Conservation (phyloP, 2,113 vertebrate species). For the Motacilla alba region DNA sequence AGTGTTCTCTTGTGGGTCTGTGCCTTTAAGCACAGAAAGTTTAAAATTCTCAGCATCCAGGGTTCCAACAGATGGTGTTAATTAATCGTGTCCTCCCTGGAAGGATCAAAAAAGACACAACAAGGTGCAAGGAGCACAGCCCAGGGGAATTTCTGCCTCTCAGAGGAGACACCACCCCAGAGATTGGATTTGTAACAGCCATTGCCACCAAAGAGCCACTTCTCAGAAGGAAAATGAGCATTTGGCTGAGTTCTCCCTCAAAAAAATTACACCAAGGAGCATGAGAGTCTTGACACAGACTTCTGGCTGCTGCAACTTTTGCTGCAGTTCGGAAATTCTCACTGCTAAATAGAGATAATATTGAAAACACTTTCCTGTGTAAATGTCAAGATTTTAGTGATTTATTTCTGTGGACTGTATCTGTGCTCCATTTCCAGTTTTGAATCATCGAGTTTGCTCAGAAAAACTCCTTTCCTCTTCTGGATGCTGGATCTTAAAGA, state of each 20-base stretch:
- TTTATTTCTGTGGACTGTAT: neutral
- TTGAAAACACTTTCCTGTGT: neutral
- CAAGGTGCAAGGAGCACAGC: neutral
- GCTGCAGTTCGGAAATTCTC: neutral
- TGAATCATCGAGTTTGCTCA: neutral
- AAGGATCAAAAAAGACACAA: neutral
- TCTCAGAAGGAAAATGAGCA: neutral
- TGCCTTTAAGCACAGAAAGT: too few relatives aligned
- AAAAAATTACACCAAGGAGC: neutral
- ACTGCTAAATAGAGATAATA: neutral
- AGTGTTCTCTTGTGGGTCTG: too few relatives aligned
- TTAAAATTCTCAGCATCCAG: too few relatives aligned
- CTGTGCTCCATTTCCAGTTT: neutral
- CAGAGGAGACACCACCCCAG: neutral
- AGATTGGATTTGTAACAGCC: neutral
- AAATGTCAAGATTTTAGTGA: neutral
- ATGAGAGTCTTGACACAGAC: neutral
- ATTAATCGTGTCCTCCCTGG: neutral
- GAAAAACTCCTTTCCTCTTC: neutral
- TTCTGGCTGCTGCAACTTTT: neutral
- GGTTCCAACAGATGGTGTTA: neutral
- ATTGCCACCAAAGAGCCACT: neutral
- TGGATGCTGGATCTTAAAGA: neutral
- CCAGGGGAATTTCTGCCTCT: neutral
- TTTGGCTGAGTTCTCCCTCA: neutral